A percentile compares a stretch with the other conserved stretches of the same genome.
phyloP scores from a whole-genome alignment of 1,140 invertebrate genomes.

The Eupristina koningsbergeri region DNA sequence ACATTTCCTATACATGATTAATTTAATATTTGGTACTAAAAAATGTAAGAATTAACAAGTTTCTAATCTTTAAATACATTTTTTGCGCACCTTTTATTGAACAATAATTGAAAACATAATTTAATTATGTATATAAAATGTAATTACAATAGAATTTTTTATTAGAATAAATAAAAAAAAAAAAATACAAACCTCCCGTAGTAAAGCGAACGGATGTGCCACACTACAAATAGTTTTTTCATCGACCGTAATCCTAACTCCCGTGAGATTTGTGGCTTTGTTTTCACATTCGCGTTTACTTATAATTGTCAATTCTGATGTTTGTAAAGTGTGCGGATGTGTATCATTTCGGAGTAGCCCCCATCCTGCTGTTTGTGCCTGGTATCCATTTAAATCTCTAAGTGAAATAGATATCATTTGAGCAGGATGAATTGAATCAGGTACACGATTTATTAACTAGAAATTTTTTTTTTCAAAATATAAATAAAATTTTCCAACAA shows the following conservation, averaged over 20 bases:
- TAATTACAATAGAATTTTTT: too few relatives aligned
- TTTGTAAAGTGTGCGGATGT: not conserved
- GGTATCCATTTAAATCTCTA: not conserved
- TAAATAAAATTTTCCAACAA: not conserved
- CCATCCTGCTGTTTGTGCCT: not conserved
- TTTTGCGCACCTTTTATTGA: too few relatives aligned
- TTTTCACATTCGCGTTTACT: not conserved
- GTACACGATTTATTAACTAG: not conserved
- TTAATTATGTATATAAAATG: too few relatives aligned
- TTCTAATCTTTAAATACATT: too few relatives aligned
- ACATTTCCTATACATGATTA: too few relatives aligned
- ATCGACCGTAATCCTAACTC: not conserved
- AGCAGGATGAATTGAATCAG: not conserved
- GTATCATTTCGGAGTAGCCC: not conserved
- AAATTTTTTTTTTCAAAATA: not conserved
- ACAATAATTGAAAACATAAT: too few relatives aligned
- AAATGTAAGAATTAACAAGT: too few relatives aligned
- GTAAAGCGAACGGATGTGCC: not conserved
- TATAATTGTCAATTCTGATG: not conserved
- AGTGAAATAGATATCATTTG: not conserved
- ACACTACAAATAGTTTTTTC: not conserved
- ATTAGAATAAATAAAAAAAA: not conserved
- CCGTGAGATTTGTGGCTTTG: not conserved
- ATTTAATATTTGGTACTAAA: too few relatives aligned
- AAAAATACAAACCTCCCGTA: not conserved